Base-by-base conservation (phyloP, 2,888 invertebrate genomes). In the Drosophila tanythrix region DNA sequence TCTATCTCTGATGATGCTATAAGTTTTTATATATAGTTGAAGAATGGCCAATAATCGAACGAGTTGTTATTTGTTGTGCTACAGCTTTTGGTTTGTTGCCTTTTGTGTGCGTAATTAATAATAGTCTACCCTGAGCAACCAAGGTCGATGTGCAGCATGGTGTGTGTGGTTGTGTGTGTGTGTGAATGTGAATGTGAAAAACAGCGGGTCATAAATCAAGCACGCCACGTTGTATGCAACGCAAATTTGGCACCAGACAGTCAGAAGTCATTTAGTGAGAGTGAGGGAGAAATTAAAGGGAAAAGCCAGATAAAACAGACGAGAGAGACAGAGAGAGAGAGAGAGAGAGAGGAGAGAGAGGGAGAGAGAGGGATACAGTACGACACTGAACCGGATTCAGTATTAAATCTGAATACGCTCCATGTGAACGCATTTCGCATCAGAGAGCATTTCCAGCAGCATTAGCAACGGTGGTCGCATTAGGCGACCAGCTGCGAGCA, bases 371-470 rank as follows among this genome's bases (percentile, higher is more conserved):
- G 1, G 1, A 31, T 13, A 31, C 10, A 5, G 55, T 10, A 11
- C 7, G 43, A 43, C 2, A 51, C 29, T 27, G 18, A 27, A 36
- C 15, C 27, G 27, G 43, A 36, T 2, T 2, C 35, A 13, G 78
- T 65, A 78, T 81, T 74, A 76, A 81, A 83, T 76, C 72, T 71
- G 73, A 85, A 81, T 80, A 81, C 78, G 67, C 77, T 82, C 63
- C 68, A 70, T 72, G 63, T 55, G 71, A 48, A 55, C 48, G 60
- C 66, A 51, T 52, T 65, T 48, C 36, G 57, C 50, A 56, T 38
- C 38, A 29, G n/a, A 43, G 35, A 55, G 40, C 52, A 43, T 27
- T 59, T 35, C 2, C 10, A 58, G 27, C 40, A 29, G 8, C n/a
- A 40, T 11, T 27, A 29, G 36, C 33, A 21, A 11, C 3, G 18